These are phyloP conservation scores for Nesoenas mayeri DNA, from an alignment of 2,113 vertebrate species.

Conservation along the genomic window DNA sequence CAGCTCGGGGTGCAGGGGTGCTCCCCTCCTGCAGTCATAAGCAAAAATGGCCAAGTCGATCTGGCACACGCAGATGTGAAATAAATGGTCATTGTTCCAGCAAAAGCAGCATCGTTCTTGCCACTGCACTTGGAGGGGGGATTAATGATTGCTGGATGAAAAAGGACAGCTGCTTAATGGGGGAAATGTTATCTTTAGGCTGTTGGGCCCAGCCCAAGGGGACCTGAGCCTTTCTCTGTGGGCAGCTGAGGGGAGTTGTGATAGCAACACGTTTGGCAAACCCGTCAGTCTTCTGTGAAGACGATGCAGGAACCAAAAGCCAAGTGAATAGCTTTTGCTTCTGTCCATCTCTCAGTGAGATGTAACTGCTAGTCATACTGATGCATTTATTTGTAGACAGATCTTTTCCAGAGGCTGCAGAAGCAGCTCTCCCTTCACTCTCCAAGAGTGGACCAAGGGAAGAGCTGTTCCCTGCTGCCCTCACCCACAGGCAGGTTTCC, in stretches of 20 bases:
- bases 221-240: accelerated
- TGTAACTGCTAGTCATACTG: accelerated
- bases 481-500: accelerated
- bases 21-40: too few species aligned
- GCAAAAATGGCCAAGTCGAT: background rate
- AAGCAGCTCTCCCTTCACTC: background rate
- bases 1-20: background rate
- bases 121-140: accelerated
- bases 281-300: background rate
- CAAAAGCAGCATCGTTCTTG: background rate
- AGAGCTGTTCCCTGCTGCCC: background rate
- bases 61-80: background rate
- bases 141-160: background rate
- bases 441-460: background rate
- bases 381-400: background rate
- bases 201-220: background rate
- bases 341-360: background rate
- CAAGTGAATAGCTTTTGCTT: background rate
- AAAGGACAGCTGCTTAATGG: background rate
- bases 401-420: background rate
- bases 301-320: background rate
- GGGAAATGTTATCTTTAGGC: background rate
- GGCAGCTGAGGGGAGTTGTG: background rate
- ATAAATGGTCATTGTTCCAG: accelerated
- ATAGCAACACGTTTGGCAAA: accelerated